Percentiles rank a stretch among this genome's conserved stretches.
Conservation (phyloP, 2,888 invertebrate genomes). For the Brachynemurus nebulosus region DNA sequence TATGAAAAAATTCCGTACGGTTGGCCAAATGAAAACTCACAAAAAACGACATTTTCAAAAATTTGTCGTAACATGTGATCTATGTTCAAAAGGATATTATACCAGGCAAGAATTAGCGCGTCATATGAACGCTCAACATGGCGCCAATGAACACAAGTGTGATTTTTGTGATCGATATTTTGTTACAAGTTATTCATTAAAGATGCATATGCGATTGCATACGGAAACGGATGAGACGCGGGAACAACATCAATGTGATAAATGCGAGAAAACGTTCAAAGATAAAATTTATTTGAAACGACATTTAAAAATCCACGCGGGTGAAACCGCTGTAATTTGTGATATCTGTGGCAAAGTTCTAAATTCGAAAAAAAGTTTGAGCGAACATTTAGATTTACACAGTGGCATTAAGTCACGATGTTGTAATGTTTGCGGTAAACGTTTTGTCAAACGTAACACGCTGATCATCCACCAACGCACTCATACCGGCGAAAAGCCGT, state of each 20-base stretch:
- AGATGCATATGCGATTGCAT: constrained; percentile 13
- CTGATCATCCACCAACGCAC: constrained; percentile 36
- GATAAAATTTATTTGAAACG: neutral
- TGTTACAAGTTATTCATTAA: neutral
- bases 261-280: constrained; percentile 1
- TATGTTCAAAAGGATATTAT: constrained; percentile 1
- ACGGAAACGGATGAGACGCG: constrained; percentile 12
- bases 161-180: neutral
- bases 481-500: constrained; percentile 37
- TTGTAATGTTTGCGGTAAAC: constrained; percentile 3
- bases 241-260: constrained; percentile 9
- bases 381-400: constrained; percentile 2
- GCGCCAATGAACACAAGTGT: neutral
- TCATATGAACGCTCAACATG: neutral
- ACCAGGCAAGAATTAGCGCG: neutral
- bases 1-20: constrained; percentile 1
- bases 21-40: neutral
- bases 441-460: constrained; percentile 23
- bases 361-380: neutral
- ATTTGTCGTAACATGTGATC: neutral
- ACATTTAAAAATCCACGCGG: neutral
- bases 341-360: constrained; percentile 19
- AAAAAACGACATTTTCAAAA: constrained; percentile 3
- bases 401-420: constrained; percentile 27
- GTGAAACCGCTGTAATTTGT: constrained; percentile 21